These are phyloP conservation scores for Centropus bengalensis DNA, from an alignment of 2,113 vertebrate genomes.

Conservation along the genomic window DNA sequence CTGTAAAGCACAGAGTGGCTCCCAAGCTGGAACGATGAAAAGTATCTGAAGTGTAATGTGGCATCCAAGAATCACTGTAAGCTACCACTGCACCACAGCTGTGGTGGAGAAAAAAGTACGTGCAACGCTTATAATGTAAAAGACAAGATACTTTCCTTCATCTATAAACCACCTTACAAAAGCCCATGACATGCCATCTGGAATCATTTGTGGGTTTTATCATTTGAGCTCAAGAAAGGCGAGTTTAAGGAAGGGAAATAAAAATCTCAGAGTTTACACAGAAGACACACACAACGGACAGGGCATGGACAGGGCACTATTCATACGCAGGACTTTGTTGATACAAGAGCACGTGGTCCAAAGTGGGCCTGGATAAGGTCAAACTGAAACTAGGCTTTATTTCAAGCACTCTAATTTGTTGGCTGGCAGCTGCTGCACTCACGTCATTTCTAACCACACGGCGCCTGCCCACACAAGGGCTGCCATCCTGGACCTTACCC, in stretches of 20 bases:
- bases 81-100: not conserved
- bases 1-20: not conserved
- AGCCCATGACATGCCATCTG: not conserved
- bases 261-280: not conserved
- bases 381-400: not conserved
- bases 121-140: not conserved
- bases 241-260: not conserved
- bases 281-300: not conserved
- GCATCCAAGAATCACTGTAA: not conserved
- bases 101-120: not conserved
- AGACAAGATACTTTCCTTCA: not conserved
- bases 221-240: not conserved
- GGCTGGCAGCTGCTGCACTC: not conserved
- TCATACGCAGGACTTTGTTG: not conserved
- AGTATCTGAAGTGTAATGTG: not conserved
- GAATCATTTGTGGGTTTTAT: not conserved
- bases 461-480: not conserved
- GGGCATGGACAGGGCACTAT: not conserved
- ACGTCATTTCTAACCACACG: fast-evolving
- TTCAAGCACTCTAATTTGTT: not conserved
- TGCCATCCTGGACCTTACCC: constrained; percentile 78
- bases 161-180: not conserved
- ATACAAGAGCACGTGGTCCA: not conserved
- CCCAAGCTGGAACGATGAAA: not conserved
- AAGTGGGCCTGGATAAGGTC: not conserved